Evolutionary conservation across 2,797 vertebrate species (phyloP).

Genomic region (Gastrophryne carolinensis): DNA sequence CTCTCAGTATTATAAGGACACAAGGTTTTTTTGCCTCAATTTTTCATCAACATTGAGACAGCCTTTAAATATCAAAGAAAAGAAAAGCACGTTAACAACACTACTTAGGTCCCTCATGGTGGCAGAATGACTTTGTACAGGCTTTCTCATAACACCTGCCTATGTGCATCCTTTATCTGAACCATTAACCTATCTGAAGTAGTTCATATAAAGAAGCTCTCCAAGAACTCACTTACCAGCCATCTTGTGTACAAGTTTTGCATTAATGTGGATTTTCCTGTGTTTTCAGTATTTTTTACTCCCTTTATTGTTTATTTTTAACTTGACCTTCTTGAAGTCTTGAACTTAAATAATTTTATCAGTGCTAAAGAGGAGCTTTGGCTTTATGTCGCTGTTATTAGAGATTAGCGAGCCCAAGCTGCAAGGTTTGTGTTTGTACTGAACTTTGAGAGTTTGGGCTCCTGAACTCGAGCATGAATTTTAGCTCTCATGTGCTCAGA

Average conservation of each 20-base stretch:
- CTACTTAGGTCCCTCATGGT: constrained; percentile 9
- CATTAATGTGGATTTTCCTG: neutral
- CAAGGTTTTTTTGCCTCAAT: constrained; percentile 49
- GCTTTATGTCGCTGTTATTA: too few species aligned
- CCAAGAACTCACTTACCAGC: constrained; percentile 6
- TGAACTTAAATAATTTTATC: too few species aligned
- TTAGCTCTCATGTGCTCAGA: too few species aligned
- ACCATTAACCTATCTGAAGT: constrained; percentile 34
- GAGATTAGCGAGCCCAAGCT: too few species aligned
- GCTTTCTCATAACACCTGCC: constrained; percentile 19
- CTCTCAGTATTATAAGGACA: constrained; percentile 60
- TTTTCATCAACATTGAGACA: constrained; percentile 51
- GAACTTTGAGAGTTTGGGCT: too few species aligned
- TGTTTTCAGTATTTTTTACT: neutral
- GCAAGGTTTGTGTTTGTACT: too few species aligned
- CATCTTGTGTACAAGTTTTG: neutral
- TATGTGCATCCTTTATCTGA: constrained; percentile 27
- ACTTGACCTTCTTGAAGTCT: too few species aligned
- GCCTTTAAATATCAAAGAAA: constrained; percentile 44
- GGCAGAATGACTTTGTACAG: constrained; percentile 21
- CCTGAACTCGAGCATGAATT: too few species aligned
- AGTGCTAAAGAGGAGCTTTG: too few species aligned
- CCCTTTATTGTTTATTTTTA: neutral
- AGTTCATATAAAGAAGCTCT: constrained; percentile 24
- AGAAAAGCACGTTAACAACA: constrained; percentile 23